phyloP scores from a whole-genome alignment of 2,113 vertebrate genomes.

The Rhynchomys soricoides region DNA sequence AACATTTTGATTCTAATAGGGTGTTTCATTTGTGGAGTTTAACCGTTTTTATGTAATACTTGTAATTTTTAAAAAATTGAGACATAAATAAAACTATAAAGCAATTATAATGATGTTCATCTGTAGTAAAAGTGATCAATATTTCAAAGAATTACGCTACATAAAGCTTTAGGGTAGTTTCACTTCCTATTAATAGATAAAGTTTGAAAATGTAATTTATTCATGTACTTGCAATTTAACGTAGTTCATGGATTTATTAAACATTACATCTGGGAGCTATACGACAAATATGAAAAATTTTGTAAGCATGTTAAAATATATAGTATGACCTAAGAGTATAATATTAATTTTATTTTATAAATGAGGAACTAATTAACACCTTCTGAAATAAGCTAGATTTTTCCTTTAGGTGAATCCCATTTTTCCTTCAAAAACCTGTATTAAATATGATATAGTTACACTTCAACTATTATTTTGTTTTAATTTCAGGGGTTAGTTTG shows the following conservation, averaged over 20 bases:
- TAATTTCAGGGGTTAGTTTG: slow-evolving; percentile 35
- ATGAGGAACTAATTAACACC: not conserved
- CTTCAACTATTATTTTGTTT: slow-evolving; percentile 6
- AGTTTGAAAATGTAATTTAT: not conserved
- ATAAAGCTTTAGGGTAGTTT: not conserved
- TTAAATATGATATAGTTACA: not conserved
- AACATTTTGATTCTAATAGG: slow-evolving; percentile 9
- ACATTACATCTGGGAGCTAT: not conserved
- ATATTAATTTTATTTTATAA: slow-evolving; percentile 3
- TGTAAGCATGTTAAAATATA: not conserved
- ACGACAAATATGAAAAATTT: not conserved
- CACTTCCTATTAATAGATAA: not conserved
- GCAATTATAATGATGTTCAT: not conserved
- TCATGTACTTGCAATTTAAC: slow-evolving; percentile 24
- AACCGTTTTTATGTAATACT: slow-evolving; percentile 13
- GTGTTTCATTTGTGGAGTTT: not conserved
- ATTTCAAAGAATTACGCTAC: not conserved
- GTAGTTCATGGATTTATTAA: not conserved
- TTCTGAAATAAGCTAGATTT: not conserved
- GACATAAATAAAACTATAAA: not conserved
- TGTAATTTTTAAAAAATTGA: not conserved
- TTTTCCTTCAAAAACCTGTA: not conserved
- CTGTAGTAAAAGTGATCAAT: not conserved
- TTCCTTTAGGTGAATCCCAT: not conserved
- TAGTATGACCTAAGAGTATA: not conserved